Base-by-base conservation (phyloP, 2,797 vertebrate genomes). In the Falco novaeseelandiae region DNA sequence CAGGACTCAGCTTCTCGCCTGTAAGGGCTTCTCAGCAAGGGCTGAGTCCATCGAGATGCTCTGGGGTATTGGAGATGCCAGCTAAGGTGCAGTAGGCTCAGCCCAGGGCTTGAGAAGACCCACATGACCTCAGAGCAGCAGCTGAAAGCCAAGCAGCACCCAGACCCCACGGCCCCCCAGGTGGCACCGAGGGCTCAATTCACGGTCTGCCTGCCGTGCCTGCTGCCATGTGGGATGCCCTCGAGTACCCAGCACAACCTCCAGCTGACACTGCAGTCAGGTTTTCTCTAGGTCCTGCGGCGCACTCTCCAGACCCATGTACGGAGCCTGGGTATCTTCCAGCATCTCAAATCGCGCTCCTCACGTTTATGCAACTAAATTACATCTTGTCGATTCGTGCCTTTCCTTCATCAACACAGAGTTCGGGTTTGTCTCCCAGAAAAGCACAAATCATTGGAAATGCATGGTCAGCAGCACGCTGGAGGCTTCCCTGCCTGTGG, bases 261-360 rank as follows among this genome's bases (percentile, higher is more conserved):
- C 17, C 61, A 69, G 22, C n/a, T 17, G 61, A 14, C 7, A 48
- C 22, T 0, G 8, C 4, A 6, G 51, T 8, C 57, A 54, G 23
- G 38, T 42, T 40, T 58, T 62, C 65, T 15, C 12, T 6, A 52
- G n/a, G 26, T 8, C 38, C 8, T 3, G 10, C 9, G n/a, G 29
- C 2, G 0, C 14, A 1, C 51, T 40, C 52, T 57, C 55, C 61
- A 69, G 55, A 12, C 9, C 27, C 12, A 5, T 1, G 6, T 14
- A 11, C 0, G 8, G 14, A 52, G n/a, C 22, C 6, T 14, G 36
- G 55, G 1, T 48, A 17, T 14, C 16, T 26, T 12, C 14, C 26
- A 14, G 67, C 26, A n/a, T 9, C n/a, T 32, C 40, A 23, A 67
- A 16, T 3, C n/a, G 73, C 32, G 15, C 42, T 36, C 9, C 36